A percentile compares a stretch with the other conserved stretches of the same genome.
phyloP scores from a whole-genome alignment of 30 jellyfish, hydroid and myxozoan genomes.

The Pelagia noctiluca region DNA sequence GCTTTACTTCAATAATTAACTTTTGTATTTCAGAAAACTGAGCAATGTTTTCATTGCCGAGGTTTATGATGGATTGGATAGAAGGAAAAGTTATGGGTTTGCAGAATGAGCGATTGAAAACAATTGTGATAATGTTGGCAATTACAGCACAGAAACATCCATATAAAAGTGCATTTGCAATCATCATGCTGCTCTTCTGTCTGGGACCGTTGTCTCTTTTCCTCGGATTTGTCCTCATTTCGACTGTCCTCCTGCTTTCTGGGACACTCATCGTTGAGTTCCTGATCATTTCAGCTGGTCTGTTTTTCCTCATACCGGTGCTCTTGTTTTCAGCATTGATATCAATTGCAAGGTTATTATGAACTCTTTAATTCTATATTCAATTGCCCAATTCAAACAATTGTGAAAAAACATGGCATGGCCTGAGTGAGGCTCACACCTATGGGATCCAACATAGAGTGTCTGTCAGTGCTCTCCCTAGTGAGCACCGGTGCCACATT shows the following conservation, averaged over 20 bases:
- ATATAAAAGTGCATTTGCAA: neutral
- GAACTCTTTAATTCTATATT: no score
- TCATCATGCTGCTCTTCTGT: neutral
- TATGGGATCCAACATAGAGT: neutral
- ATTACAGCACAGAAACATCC: neutral
- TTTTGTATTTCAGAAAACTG: no score
- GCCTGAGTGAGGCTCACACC: neutral
- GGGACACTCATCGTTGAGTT: neutral
- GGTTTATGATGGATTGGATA: neutral
- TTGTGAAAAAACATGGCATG: neutral
- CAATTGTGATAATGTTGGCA: neutral
- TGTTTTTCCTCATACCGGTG: neutral
- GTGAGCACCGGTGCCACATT: neutral
- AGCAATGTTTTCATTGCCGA: no score
- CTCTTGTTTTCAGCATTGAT: neutral
- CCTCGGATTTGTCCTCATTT: neutral
- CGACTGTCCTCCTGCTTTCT: neutral
- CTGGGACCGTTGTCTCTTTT: neutral
- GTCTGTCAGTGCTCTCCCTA: neutral
- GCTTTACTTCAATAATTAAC: no score
- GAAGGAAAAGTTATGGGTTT: neutral
- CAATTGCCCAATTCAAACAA: neutral
- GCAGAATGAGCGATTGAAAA: neutral
- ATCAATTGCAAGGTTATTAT: neutral
- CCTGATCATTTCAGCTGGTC: slow-evolving; percentile 6